Evolutionary conservation across 1,140 invertebrate genomes (phyloP), one percentile per base, ranked within the genome.

Genomic region (Drosophila rufa): DNA sequence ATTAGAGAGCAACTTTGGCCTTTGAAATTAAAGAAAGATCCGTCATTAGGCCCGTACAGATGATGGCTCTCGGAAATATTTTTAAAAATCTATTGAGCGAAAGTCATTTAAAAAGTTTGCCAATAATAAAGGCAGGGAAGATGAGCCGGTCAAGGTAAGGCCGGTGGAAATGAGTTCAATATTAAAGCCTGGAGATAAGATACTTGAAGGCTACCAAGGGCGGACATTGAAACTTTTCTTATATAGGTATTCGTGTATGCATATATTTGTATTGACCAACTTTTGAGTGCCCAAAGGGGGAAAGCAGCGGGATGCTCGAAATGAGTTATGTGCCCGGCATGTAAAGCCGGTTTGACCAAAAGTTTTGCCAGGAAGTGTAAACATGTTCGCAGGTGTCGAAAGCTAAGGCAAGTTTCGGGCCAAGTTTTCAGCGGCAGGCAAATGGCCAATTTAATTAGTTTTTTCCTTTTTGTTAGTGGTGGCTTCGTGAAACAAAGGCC

Each of bases 361-460:
- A 65, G 17, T 68, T 81, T 65, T 48, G 15, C 42, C 47, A 51
- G 66, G 67, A 76, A 79, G 75, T 84, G 74, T 79, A 71, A 81
- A 62, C 75, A 82, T 69, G 79, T 75, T 74, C 65, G 48, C 82
- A 85, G 82, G 75, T 85, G 82, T 79, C 78, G 59, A 77, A 38
- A 79, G 74, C 66, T 61, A 40, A 61, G 59, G 53, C 61, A 81
- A 79, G 42, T 55, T 70, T 58, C 47, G 40, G 43, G 65, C 65
- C 60, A 75, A 62, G 43, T 64, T 73, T 56, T 56, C 33, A 47
- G 73, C 25, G 36, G 65, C 30, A 76, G 69, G 74, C 53, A 76
- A 76, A 76, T 53, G 66, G 69, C 74, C 62, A 84, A 85, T 85
- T 85, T 85, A 85, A 85, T 85, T 85, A 85, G 75, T 79, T 79